Evolutionary conservation across 2,888 invertebrate species (phyloP), one percentile per base, ranked within the genome.

Genomic region (Catocala fraxini): DNA sequence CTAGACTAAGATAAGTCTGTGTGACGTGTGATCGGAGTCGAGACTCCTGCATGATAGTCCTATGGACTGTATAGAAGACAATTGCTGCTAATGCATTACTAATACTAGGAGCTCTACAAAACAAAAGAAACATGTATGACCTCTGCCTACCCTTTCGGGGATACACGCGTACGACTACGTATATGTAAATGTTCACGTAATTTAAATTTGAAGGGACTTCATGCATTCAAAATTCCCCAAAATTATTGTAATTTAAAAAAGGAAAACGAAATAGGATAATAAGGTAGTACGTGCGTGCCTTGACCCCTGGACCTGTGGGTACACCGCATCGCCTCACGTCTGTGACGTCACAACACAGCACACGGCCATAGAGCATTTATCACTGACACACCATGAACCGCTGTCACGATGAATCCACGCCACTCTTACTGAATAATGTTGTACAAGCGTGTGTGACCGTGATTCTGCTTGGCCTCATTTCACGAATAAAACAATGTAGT

Each of bases 401-500:
- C 34, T 58, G 59, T 51, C 60, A 55, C 62, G 34, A 10, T 11
- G 25, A 56, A 39, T 56, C 48, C 47, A 47, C 25, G 33, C 15
- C 47, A 67, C 42, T 60, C 58, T 45, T 34, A 25, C 25, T 25
- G 25, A 25, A 1, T 25, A 25, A 25, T 3, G 25, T 25, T 25
- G 25, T 25, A 25, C 41, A 54, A 69, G 25, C 6, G 46, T 25
- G 1, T 39, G 58, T 48, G 55, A 25, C 45, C 48, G 34, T 51
- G 56, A 62, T 63, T 60, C 56, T 56, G 43, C 47, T 52, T 48
- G 63, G 45, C 70, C 60, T 71, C 51, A 47, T 57, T 53, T 67
- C 48, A 54, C 42, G 69, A 74, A 72, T 70, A 70, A 63, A 64
- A 66, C 71, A 66, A 60, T 68, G 47, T 54, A 54, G 48, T 70